Conservation (phyloP, 2,113 vertebrate species). For the Seriola dumerili region DNA sequence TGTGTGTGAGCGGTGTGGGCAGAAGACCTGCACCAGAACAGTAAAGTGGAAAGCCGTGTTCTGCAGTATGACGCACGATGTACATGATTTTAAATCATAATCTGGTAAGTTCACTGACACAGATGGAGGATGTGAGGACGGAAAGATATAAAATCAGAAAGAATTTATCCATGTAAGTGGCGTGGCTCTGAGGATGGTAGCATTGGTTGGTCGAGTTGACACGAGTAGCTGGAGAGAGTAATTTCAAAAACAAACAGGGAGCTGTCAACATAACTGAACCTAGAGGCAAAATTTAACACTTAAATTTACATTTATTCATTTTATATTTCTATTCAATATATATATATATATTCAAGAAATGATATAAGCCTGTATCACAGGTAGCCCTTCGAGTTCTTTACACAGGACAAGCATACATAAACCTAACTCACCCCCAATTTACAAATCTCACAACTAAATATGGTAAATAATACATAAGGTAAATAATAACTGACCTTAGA, state of each 20-base stretch:
- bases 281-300: too few relatives aligned
- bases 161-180: background rate
- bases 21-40: background rate
- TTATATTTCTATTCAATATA: too few relatives aligned
- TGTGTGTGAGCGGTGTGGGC: background rate
- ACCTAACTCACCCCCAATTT: too few relatives aligned
- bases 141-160: background rate
- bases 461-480: too few relatives aligned
- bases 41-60: constrained; percentile 32
- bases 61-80: background rate
- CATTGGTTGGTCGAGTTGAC: background rate
- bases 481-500: background rate
- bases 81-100: constrained; percentile 5
- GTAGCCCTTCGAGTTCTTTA: too few relatives aligned
- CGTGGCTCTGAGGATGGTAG: background rate
- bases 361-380: too few relatives aligned
- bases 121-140: background rate
- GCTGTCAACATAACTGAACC: too few relatives aligned
- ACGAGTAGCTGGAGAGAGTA: background rate
- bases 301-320: too few relatives aligned
- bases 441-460: too few relatives aligned
- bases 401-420: too few relatives aligned
- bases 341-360: too few relatives aligned
- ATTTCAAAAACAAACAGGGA: background rate
- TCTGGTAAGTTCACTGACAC: background rate